These are phyloP conservation scores for Chionomys nivalis DNA, from an alignment of 2,113 vertebrate genomes.

Conservation along the genomic window DNA sequence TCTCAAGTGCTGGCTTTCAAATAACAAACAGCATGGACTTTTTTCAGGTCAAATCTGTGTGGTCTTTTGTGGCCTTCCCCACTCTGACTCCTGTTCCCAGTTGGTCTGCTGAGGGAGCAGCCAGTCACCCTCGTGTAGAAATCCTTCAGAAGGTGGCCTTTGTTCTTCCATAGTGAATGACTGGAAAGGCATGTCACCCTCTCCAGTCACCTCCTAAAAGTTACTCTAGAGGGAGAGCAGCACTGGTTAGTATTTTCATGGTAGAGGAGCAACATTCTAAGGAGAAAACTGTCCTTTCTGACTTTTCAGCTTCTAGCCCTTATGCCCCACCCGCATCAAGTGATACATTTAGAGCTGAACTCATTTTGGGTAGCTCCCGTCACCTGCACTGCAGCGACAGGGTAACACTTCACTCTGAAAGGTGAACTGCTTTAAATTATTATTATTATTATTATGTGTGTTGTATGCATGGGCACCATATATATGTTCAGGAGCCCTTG, in stretches of 20 bases:
- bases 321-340: too few species aligned
- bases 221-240: too few species aligned
- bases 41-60: too few species aligned
- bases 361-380: not conserved
- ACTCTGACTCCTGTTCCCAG: not conserved
- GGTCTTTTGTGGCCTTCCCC: not conserved
- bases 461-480: not conserved
- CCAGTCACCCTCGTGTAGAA: not conserved
- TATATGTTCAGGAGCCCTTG: not conserved
- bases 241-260: not conserved
- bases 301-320: too few species aligned
- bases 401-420: not conserved
- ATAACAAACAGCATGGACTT: not conserved
- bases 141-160: not conserved
- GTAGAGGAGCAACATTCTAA: fast-evolving
- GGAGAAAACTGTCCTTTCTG: not conserved
- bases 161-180: not conserved
- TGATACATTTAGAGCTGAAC: not conserved
- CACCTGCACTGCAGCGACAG: fast-evolving
- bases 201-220: not conserved
- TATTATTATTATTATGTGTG: not conserved
- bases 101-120: not conserved
- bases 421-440: not conserved
- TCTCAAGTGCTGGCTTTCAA: too few species aligned
- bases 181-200: not conserved